Base-by-base conservation (phyloP, 2,888 invertebrate species). In the Apamea crenata region DNA sequence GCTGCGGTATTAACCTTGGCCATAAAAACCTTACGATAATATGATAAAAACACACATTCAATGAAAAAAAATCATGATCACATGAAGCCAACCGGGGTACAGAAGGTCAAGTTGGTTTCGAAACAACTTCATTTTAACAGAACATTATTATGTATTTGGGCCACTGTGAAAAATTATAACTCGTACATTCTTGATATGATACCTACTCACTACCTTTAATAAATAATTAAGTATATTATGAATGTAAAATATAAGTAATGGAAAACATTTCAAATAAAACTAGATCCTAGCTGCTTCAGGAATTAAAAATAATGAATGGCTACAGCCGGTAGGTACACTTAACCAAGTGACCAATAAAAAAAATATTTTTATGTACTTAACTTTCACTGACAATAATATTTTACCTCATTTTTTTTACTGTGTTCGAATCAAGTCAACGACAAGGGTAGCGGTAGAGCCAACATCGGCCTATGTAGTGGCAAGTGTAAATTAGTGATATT, bases 111-210 rank as follows among this genome's bases (percentile, higher is more conserved):
- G 87, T 90, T 79, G 85, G 91, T 96, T 94, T 95, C 94, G 94
- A 95, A 95, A 96, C 91, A 88, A 86, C 90, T 91, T 89, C 92
- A 92, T 92, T 94, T 94, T 93, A 93, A 93, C 90, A 87, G 90
- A 92, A 92, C 90, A 93, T 92, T 92, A 92, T 94, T 94, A 95
- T 94, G 90, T 93, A 96, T 94, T 93, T 94, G 93, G 95, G 95
- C 91, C 94, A 94, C 93, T 89, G 93, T 91, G 91, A 92, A 94
- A 94, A 93, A 92, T 21, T 88, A 88, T 82, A 89, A 90, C 83
- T 87, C 80, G 83, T 83, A 84, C 72, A 81, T 82, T 81, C 72
- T 72, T 68, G 32, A 40, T 74, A 73, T 59, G 40, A 61, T 67
- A 73, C 44, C 32, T 78, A 61, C 53, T 68, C 25, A 81, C 50